phyloP scores from a whole-genome alignment of 2,888 invertebrate species.

The Lithophane semibrunnea region DNA sequence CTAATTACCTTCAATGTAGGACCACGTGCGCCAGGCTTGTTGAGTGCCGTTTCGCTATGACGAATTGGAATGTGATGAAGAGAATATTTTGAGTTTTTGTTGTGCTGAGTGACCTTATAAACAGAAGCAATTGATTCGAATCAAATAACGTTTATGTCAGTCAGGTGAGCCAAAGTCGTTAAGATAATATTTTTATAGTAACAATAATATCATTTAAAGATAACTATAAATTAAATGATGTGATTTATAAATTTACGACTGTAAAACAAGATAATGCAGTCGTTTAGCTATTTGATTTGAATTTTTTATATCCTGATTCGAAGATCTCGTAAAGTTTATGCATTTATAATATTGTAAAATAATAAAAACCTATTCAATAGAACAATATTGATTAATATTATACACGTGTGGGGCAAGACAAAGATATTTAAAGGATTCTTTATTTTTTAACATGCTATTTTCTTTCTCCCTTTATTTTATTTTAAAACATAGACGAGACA shows the following conservation, averaged over 20 bases:
- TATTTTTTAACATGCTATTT: neutral
- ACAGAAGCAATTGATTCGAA: neutral
- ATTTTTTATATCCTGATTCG: neutral
- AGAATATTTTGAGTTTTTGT: neutral
- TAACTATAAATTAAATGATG: neutral
- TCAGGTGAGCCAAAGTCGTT: neutral
- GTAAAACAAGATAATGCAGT: neutral
- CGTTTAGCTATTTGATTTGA: neutral
- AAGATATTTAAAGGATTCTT: constrained; percentile 5
- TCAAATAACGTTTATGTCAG: neutral
- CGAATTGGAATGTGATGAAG: neutral
- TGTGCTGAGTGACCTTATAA: neutral
- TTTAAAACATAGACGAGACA: neutral
- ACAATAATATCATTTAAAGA: neutral
- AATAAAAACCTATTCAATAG: neutral
- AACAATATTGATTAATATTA: neutral
- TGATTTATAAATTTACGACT: constrained; percentile 2
- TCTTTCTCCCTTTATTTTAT: neutral
- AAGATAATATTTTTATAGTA: neutral
- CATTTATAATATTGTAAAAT: neutral
- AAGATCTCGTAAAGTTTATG: neutral
- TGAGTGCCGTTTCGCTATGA: constrained; percentile 17
- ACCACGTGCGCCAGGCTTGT: constrained; percentile 20
- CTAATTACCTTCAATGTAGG: constrained; percentile 48
- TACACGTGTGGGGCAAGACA: neutral